phyloP scores from a whole-genome alignment of 2,113 vertebrate species.

The Hippocampus barbouri region DNA sequence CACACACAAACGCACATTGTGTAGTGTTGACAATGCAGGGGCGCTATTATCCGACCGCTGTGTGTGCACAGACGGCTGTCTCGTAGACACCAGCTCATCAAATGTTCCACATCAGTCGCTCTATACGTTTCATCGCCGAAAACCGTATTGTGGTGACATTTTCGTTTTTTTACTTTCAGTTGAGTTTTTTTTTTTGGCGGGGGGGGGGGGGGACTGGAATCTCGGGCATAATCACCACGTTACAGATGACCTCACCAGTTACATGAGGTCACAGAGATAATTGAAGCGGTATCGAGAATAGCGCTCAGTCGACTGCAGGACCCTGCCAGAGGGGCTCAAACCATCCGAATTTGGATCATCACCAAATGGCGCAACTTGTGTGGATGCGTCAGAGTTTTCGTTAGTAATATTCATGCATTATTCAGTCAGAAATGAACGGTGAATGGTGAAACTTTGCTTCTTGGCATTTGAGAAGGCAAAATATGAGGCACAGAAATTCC shows the following conservation, averaged over 20 bases:
- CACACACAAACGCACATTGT: not conserved
- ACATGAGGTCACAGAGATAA: slow-evolving; percentile 1
- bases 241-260: not conserved
- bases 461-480: not conserved
- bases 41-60: slow-evolving; percentile 3
- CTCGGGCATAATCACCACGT: not conserved
- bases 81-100: slow-evolving; percentile 8
- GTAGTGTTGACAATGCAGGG: slow-evolving; percentile 5
- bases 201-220: not conserved
- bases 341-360: not conserved
- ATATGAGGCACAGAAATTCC: not conserved
- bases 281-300: slow-evolving; percentile 1
- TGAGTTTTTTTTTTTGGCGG: not conserved
- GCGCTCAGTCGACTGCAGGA: not conserved
- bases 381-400: not conserved
- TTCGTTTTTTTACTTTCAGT: not conserved
- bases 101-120: not conserved
- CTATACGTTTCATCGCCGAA: not conserved
- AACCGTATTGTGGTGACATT: not conserved
- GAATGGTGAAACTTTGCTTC: not conserved
- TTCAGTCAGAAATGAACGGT: not conserved
- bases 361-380: not conserved
- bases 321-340: not conserved
- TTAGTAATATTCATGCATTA: slow-evolving; percentile 4
- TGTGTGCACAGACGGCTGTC: not conserved